phyloP scores from a whole-genome alignment of 2,888 invertebrate species.

The Conchocele bisecta region DNA sequence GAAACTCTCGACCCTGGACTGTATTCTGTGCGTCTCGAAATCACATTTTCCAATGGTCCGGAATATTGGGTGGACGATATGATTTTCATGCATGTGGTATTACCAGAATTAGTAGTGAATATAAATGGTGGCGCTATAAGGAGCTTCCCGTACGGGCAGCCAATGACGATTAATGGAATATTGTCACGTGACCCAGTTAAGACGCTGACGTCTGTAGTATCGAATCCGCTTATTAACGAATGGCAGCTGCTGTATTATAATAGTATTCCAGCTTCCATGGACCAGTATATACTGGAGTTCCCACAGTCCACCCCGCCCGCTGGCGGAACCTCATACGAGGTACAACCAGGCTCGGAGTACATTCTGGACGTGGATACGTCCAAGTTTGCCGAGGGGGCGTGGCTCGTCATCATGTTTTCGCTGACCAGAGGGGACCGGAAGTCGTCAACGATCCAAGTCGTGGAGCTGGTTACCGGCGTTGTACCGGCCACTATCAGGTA shows the following conservation, averaged over 20 bases:
- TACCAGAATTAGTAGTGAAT: conserved; percentile 41
- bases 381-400: conserved; percentile 6
- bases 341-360: conserved; percentile 17
- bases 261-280: too few species aligned
- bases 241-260: too few species aligned
- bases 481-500: conserved; percentile 34
- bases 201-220: conserved; percentile 4
- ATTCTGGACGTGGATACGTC: conserved; percentile 22
- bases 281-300: too few species aligned
- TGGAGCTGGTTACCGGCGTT: conserved; percentile 7
- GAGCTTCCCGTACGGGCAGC: conserved; percentile 18
- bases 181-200: conserved; percentile 26
- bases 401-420: conserved; percentile 26
- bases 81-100: conserved; percentile 22
- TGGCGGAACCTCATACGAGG: background rate
- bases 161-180: conserved; percentile 25
- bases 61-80: conserved; percentile 26
- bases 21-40: conserved; percentile 33
- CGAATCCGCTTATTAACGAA: too few species aligned
- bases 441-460: conserved; percentile 29
- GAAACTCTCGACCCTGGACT: conserved; percentile 31
- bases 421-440: conserved; percentile 13
- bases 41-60: conserved; percentile 17
- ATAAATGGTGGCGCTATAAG: conserved; percentile 39
- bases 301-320: conserved; percentile 5